phyloP scores from a whole-genome alignment of 2,888 invertebrate genomes.

The Amblyjoppa proteus region DNA sequence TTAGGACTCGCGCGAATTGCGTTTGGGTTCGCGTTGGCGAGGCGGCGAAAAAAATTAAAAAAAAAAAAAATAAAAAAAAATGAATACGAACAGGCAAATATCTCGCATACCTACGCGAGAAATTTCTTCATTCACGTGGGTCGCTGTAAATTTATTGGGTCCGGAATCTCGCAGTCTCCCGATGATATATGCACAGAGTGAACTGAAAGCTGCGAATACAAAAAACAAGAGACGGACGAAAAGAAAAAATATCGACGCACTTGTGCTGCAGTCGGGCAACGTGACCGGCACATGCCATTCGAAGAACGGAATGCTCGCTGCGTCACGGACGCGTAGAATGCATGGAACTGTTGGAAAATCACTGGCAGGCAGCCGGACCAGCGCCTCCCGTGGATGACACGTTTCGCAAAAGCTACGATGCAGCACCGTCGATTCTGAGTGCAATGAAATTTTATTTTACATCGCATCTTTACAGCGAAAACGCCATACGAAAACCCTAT shows the following conservation, averaged over 20 bases:
- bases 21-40: background rate
- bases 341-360: slow-evolving; percentile 12
- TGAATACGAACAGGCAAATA: background rate
- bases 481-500: background rate
- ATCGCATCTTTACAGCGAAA: background rate
- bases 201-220: background rate
- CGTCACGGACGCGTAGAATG: slow-evolving; percentile 25
- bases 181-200: background rate
- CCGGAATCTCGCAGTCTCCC: slow-evolving; percentile 23
- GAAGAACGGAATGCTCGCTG: slow-evolving; percentile 35
- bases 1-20: background rate
- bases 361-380: background rate
- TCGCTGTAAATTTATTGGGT: slow-evolving; percentile 30
- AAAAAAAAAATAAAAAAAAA: background rate
- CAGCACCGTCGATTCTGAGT: background rate
- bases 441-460: slow-evolving; percentile 3
- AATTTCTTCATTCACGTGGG: background rate
- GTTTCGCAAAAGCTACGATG: background rate
- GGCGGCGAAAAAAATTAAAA: background rate
- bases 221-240: background rate
- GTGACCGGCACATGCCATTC: slow-evolving; percentile 45
- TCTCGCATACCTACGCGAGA: background rate
- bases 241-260: slow-evolving; percentile 38
- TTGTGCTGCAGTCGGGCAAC: slow-evolving; percentile 16
- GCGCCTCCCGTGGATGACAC: background rate